Evolutionary conservation across 2,797 vertebrate species (phyloP), one percentile per base, ranked within the genome.

Genomic region (Diplodus puntazzo): DNA sequence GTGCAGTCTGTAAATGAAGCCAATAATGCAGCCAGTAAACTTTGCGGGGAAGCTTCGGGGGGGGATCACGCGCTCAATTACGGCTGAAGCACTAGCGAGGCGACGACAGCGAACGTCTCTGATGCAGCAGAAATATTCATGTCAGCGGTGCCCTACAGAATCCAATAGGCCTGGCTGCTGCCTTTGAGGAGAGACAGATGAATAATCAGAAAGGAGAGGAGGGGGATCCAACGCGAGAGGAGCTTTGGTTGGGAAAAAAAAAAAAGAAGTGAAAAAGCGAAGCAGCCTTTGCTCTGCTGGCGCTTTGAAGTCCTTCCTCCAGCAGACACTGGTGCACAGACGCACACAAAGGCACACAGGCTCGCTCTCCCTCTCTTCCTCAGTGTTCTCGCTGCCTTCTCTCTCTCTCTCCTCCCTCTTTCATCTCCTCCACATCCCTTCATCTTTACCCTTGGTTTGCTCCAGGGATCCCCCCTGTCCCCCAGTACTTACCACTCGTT

Each of bases 121-220:
- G 92, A 93, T 92, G 92, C 90, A 90, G 92, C 90, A 94, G 92
- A 94, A 94, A 94, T 92, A 95, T 95, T 94, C 87, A 94, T 93
- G 88, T 86, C 89, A 89, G 88, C 70, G 76, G 80, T 91, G 88
- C 88, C 88, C 91, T 86, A 77, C 86, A 92, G 89, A 93, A 90
- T 86, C 85, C 87, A 87, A 69, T 73, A 73, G 83, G 88, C 85
- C 77, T 50, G 71, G 77, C 79, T 87, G 77, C 79, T 87, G 87
- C 83, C 91, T 92, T 89, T 91, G 87, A 94, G 88, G 81, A 88
- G 84, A 91, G 82, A 84, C 88, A 87, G 85, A 91, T 91, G 91
- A 91, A 94, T 90, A 89, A 93, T 90, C 81, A 87, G 84, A 90
- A 72, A 74, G 77, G 68, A 59, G 68, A 52, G 76, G 73, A 59